These are phyloP conservation scores for Chloropsis hardwickii DNA, from an alignment of 2,113 vertebrate genomes.

Conservation along the genomic window DNA sequence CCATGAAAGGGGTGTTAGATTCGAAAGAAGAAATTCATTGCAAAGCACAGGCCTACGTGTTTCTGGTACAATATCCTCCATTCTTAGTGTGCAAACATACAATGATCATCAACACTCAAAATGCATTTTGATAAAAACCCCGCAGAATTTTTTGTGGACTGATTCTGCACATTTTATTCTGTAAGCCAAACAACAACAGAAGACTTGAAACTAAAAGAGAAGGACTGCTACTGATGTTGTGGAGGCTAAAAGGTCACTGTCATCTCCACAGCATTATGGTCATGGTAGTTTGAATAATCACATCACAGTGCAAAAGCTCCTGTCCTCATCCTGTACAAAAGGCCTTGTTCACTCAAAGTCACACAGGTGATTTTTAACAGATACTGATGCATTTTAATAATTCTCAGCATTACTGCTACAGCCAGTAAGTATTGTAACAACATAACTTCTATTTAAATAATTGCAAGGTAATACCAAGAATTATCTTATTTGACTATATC, in stretches of 20 bases:
- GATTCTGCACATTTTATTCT: neutral
- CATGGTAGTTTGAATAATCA: neutral
- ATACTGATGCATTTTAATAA: neutral
- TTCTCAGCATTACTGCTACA: neutral
- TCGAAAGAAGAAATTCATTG: neutral
- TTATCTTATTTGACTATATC: neutral
- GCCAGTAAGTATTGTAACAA: neutral
- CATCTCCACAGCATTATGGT: neutral
- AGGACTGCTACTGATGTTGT: neutral
- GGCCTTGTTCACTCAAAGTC: neutral
- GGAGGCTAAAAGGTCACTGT: neutral
- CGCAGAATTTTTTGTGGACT: neutral
- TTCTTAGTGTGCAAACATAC: neutral
- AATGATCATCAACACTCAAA: neutral
- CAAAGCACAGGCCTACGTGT: neutral
- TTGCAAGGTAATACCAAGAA: neutral
- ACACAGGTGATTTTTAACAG: conserved; percentile 10
- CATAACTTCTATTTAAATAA: neutral
- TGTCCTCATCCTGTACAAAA: neutral
- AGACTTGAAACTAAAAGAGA: neutral
- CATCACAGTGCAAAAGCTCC: neutral
- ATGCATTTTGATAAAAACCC: neutral
- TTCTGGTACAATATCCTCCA: neutral
- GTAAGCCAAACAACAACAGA: neutral
- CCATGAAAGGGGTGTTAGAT: neutral